Base-by-base conservation (phyloP, 2,797 vertebrate species). In the Margarornis squamiger region DNA sequence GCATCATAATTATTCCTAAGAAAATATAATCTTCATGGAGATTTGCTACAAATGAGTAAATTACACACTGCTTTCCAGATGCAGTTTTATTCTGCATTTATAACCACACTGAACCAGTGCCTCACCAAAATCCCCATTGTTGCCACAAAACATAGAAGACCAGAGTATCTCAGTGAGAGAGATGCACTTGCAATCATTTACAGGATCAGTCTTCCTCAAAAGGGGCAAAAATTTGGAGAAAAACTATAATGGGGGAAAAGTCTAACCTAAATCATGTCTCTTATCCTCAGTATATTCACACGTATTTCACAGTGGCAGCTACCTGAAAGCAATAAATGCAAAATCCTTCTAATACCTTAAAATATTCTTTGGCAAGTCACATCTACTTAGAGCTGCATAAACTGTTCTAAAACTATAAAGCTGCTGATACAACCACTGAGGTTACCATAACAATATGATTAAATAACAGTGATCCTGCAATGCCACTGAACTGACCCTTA, bases 281-380 rank as follows among this genome's bases (percentile, higher is more conserved):
- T 78, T 38, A 70, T 45, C 7, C 29, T 66, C 23, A 75, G 2
- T 17, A n/a, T 77, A 92, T 96, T 78, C 84, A 89, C 14, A 65
- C 10, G 3, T 52, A 87, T 45, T 88, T 63, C 22, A 75, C 51
- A 58, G 36, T 62, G 70, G 77, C 54, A 86, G 27, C 62, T 71
- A 68, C 62, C 41, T 46, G 65, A 82, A 90, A 82, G 43, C 34
- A 92, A 26, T 68, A 90, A 88, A 79, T 68, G 21, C n/a, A 61
- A 95, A 88, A 15, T 46, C 62, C 29, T 88, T 65, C 39, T 95
- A 95, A 96, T 95, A 80, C 88, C 63, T 88, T 88, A 55, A 95
- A 92, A 41, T 63, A 94, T 89, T 77, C 66, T 83, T 73, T 84
- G 90, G 90, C 84, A 95, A 86, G 46, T 61, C 63, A 86, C 26